Conservation (phyloP, 1,140 invertebrate genomes). For the Akabosia matsudoensis region DNA sequence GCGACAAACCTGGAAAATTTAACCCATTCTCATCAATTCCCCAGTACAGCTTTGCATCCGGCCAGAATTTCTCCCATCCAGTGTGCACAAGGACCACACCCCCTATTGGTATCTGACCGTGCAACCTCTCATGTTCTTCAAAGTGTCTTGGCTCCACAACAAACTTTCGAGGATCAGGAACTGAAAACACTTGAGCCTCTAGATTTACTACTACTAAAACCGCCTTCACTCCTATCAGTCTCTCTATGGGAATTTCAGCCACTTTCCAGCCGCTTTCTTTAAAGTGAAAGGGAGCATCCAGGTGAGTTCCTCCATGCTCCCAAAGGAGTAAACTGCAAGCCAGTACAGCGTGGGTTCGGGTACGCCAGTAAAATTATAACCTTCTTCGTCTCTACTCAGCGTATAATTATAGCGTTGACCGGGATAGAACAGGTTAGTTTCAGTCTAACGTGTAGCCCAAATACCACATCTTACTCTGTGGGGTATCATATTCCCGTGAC, state of each 20-base stretch:
- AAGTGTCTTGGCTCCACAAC: conserved; percentile 28
- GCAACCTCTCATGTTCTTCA: conserved; percentile 51
- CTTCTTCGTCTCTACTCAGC: not conserved
- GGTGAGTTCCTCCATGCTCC: conserved; percentile 65
- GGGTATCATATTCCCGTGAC: too few relatives aligned
- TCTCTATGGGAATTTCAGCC: conserved; percentile 60
- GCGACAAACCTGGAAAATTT: conserved; percentile 55
- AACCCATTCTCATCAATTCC: conserved; percentile 29
- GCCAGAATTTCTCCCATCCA: conserved; percentile 54
- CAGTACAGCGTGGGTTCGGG: not conserved
- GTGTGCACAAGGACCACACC: conserved; percentile 57
- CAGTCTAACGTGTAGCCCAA: not conserved
- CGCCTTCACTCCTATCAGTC: conserved; percentile 53
- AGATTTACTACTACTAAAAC: conserved; percentile 38
- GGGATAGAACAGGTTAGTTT: not conserved
- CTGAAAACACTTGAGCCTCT: not conserved
- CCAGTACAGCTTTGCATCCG: conserved; percentile 31
- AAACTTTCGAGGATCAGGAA: conserved; percentile 26
- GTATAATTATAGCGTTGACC: not conserved
- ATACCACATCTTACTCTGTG: too few relatives aligned
- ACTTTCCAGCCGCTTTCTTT: conserved; percentile 55
- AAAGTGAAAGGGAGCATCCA: conserved; percentile 68
- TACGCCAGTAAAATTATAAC: not conserved
- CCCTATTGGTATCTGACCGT: conserved; percentile 52
- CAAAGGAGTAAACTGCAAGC: not conserved